A percentile compares a stretch with the other conserved stretches of the same genome.
Conservation (phyloP, 2,797 vertebrate species). For the Varecia variegata region DNA sequence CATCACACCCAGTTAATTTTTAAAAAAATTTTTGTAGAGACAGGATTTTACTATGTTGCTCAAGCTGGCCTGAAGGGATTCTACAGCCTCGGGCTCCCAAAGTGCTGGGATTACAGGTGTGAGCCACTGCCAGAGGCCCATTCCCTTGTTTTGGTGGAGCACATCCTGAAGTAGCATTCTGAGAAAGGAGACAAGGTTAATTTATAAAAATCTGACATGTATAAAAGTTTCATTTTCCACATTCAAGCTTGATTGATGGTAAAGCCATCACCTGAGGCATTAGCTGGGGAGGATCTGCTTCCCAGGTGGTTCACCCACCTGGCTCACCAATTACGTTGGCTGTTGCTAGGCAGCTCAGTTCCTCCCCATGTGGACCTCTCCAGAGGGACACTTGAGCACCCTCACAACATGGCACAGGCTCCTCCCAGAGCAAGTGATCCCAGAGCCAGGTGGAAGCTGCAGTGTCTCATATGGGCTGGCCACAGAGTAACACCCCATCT, state of each 20-base stretch:
- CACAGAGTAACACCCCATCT: background rate
- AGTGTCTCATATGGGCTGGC: accelerated
- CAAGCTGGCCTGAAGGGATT: no score
- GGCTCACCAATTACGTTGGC: background rate
- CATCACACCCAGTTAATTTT: no score
- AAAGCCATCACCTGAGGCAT: background rate
- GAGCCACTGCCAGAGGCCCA: no score
- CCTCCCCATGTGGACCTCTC: background rate
- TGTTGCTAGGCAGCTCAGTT: background rate
- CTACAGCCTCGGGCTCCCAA: no score
- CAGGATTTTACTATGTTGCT: no score
- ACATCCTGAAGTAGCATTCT: background rate
- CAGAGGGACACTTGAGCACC: background rate
- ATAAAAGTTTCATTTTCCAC: background rate
- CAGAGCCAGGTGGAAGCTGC: background rate
- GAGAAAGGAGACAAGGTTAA: background rate
- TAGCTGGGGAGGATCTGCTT: background rate
- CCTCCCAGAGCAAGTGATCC: background rate
- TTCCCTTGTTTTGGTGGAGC: background rate
- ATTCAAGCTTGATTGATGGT: no score
- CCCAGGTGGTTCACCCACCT: no score
- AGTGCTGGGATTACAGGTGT: no score
- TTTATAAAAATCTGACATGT: background rate
- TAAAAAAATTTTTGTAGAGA: no score
- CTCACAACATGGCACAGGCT: no score